phyloP scores from a whole-genome alignment of 2,113 vertebrate genomes.

The Mormyrus iriodes region DNA sequence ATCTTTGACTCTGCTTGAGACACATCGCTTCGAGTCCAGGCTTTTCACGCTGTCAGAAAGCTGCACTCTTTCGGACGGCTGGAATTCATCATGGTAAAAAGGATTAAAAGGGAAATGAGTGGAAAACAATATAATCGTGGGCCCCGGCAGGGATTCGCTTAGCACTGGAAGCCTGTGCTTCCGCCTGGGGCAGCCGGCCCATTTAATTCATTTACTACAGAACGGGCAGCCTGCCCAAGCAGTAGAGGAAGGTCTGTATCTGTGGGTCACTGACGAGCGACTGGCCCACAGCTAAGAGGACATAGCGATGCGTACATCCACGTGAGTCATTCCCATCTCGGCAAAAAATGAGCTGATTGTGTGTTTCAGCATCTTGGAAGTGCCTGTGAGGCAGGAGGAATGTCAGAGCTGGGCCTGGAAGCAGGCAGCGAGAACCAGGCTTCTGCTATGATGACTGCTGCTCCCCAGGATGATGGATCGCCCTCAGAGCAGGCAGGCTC shows the following conservation, averaged over 20 bases:
- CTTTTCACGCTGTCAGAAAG: not conserved
- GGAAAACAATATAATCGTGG: slow-evolving; percentile 4
- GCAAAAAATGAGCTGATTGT: not conserved
- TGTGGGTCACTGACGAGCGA: not conserved
- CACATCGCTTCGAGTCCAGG: not conserved
- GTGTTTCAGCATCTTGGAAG: not conserved
- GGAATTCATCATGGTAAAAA: slow-evolving; percentile 9
- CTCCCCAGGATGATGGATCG: not conserved
- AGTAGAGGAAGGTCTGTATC: not conserved
- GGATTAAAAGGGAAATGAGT: slow-evolving; percentile 7
- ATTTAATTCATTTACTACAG: not conserved
- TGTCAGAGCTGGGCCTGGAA: not conserved
- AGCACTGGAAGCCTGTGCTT: not conserved
- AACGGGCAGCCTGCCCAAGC: not conserved
- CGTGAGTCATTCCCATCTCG: not conserved
- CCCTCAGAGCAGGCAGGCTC: not conserved
- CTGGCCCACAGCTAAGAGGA: not conserved
- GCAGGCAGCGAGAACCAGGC: too few species aligned
- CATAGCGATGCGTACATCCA: not conserved
- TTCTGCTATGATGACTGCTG: too few species aligned
- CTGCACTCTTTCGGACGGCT: not conserved
- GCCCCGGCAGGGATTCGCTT: not conserved
- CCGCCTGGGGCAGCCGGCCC: not conserved
- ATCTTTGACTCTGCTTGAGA: not conserved
- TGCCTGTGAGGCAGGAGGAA: not conserved